Percentiles rank a stretch among this genome's conserved stretches.
These are phyloP conservation scores for Aramus guarauna DNA, from an alignment of 2,113 vertebrate species.

Conservation along the genomic window DNA sequence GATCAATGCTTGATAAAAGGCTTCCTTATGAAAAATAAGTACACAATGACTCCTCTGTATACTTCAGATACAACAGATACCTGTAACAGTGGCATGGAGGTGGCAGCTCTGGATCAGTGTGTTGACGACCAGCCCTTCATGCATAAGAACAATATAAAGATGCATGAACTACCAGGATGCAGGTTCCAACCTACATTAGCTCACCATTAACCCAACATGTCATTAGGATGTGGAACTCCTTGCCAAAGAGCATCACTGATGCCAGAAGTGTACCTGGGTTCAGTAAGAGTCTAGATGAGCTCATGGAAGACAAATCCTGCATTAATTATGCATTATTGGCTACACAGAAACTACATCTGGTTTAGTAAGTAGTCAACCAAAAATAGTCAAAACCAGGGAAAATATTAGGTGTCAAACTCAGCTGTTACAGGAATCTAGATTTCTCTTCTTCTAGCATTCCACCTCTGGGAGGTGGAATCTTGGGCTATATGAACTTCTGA, in stretches of 20 bases:
- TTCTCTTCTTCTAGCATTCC: background rate
- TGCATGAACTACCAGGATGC: background rate
- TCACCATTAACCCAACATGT: background rate
- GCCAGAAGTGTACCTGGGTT: background rate
- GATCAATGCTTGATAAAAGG: background rate
- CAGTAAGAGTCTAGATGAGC: background rate
- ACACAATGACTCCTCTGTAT: background rate
- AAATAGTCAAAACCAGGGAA: background rate
- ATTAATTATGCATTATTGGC: background rate
- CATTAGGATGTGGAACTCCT: background rate
- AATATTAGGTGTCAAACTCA: background rate
- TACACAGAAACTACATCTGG: background rate
- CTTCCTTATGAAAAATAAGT: background rate
- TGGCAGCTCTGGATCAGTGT: background rate
- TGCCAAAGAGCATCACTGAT: background rate
- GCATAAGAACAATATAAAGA: background rate
- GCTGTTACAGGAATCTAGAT: background rate
- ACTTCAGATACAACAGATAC: background rate
- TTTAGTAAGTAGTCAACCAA: background rate
- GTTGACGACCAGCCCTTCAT: background rate
- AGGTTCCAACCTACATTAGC: background rate
- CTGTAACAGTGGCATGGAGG: background rate
- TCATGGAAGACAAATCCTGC: background rate
- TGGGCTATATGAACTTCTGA: background rate
- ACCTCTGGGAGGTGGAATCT: background rate